Conservation (phyloP, 1,140 invertebrate genomes). For the Microplitis demolitor region DNA sequence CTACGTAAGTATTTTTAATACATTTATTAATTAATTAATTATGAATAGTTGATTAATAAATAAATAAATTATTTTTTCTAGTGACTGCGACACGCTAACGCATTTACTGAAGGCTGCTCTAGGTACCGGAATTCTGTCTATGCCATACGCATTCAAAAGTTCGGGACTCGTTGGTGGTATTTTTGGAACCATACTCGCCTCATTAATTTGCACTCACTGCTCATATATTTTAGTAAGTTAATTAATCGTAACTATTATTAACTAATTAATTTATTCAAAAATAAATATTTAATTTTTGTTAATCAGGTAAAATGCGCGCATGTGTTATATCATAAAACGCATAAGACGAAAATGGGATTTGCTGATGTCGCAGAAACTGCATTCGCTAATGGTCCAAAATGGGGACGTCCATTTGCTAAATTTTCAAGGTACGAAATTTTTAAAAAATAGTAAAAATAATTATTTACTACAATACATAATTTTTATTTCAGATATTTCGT, state of each 20-base stretch:
- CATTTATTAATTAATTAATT: background rate
- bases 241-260: background rate
- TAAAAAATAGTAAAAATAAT: background rate
- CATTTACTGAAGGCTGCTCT: conserved; percentile 87
- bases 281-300: background rate
- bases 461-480: background rate
- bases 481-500: conserved; percentile 49
- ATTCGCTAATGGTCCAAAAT: conserved; percentile 72
- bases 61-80: conserved; percentile 45
- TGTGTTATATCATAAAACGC: conserved; percentile 73
- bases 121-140: conserved; percentile 89
- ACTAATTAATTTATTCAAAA: background rate
- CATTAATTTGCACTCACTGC: conserved; percentile 84
- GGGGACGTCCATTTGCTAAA: conserved; percentile 66
- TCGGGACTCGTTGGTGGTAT: conserved; percentile 79
- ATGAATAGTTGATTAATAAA: background rate
- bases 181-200: conserved; percentile 78
- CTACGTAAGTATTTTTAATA: conserved; percentile 74
- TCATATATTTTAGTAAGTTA: conserved; percentile 80
- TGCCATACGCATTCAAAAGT: conserved; percentile 83
- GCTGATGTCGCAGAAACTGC: conserved; percentile 78
- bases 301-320: conserved; percentile 79
- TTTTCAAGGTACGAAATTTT: conserved; percentile 64
- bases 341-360: conserved; percentile 74
- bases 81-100: conserved; percentile 81